These are phyloP conservation scores for Aphis gossypii DNA, from an alignment of 1,140 invertebrate genomes.

Conservation along the genomic window DNA sequence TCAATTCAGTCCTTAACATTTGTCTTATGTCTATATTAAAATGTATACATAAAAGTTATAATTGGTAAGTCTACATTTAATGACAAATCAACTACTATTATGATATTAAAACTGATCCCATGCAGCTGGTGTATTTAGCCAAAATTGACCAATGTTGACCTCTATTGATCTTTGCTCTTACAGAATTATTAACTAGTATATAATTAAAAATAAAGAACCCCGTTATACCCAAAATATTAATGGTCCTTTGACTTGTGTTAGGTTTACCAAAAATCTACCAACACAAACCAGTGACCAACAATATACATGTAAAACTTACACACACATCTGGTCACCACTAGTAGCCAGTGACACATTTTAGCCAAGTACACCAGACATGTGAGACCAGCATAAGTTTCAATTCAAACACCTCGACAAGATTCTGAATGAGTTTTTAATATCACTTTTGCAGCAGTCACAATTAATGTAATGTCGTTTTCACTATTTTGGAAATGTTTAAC, in stretches of 20 bases:
- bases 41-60: neutral
- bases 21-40: slow-evolving; percentile 42
- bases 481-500: slow-evolving; percentile 51
- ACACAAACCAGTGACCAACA: neutral
- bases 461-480: slow-evolving; percentile 43
- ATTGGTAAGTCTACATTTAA: neutral
- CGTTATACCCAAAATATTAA: too few relatives aligned
- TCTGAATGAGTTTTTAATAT: slow-evolving; percentile 36
- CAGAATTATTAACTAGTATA: neutral
- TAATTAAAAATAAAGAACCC: too few relatives aligned
- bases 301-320: neutral
- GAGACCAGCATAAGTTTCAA: neutral
- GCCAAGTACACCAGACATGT: neutral
- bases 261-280: neutral
- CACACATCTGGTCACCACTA: neutral
- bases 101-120: neutral
- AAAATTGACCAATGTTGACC: neutral
- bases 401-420: slow-evolving; percentile 49
- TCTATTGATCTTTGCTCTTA: neutral
- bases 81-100: neutral
- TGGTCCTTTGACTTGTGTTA: neutral
- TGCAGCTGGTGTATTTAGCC: neutral
- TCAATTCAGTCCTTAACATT: slow-evolving; percentile 51
- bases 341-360: neutral
- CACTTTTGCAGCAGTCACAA: slow-evolving; percentile 34